Conservation (phyloP, 2,797 vertebrate genomes). For the Acropternis orthonyx region DNA sequence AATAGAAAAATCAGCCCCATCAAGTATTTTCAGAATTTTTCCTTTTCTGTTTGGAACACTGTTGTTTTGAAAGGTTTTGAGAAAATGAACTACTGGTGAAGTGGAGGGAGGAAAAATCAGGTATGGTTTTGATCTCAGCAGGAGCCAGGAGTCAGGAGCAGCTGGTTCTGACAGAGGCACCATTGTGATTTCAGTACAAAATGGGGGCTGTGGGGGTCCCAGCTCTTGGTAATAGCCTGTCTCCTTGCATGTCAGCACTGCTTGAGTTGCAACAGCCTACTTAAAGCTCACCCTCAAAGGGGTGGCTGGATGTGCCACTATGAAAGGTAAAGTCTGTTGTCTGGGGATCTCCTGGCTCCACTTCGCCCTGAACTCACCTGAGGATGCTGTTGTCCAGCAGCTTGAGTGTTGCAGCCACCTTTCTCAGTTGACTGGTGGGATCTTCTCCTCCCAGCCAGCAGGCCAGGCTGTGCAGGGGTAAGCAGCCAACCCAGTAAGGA, state of each 20-base stretch:
- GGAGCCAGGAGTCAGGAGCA: not conserved
- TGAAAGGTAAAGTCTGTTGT: not conserved
- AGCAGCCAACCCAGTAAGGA: not conserved
- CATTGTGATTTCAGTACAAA: not conserved
- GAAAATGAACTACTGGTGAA: not conserved
- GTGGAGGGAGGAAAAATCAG: not conserved
- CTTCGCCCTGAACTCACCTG: not conserved
- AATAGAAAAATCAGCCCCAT: not conserved
- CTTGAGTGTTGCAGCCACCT: not conserved
- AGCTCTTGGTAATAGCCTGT: not conserved
- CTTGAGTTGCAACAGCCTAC: not conserved
- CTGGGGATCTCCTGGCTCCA: not conserved
- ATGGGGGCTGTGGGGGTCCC: not conserved
- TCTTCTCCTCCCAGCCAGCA: not conserved
- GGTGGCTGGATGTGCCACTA: not conserved
- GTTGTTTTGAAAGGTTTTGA: slow-evolving; percentile 4
- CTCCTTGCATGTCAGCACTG: not conserved
- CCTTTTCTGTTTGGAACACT: not conserved
- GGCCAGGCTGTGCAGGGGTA: not conserved
- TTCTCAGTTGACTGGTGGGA: not conserved
- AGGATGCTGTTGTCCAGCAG: not conserved
- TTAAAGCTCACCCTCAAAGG: not conserved
- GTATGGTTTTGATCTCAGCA: slow-evolving; percentile 43
- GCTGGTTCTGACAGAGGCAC: not conserved
- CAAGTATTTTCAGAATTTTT: not conserved